Base-by-base conservation (phyloP, 2,888 invertebrate species). In the Dasysyrphus albostriatus region DNA sequence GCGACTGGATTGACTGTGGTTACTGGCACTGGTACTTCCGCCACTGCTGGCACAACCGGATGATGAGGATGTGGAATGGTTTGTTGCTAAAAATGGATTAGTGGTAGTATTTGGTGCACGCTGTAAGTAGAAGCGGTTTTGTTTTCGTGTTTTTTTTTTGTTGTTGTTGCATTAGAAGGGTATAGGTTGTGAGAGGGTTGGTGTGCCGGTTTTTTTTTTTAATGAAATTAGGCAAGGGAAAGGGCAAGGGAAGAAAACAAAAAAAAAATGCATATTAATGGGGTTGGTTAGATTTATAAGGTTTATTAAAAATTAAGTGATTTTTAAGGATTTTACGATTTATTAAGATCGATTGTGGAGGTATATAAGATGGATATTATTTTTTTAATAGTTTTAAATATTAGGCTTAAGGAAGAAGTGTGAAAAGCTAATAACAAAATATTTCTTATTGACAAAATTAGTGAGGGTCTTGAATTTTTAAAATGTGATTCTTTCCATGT, bases 1-100 rank as follows among this genome's bases (percentile, higher is more conserved):
- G 61, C 83, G 77, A 34, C 78, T 79, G 78, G 78, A 87, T 75
- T 85, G 75, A 49, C 72, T 82, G 76, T 85, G 82, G 83, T 82
- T 88, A 89, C 56, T 89, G 88, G 56, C 79, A 80, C 77, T 88
- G 83, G 56, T 84, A 75, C 54, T 77, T 88, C 79, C 78, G 75
- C 65, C 69, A 88, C 89, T 82, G 88, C 88, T 88, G 75, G 77
- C 83, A 80, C 87, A 88, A 44, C 88, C 88, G 39, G 89, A 76
- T 79, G 89, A 78, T 88, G 90, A 88, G 72, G 91, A 54, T 88
- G 89, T 88, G 89, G 89, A 83, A 88, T 90, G 88, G 88, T 90
- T 90, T 90, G 90, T 90, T 90, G 91, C 92, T 93, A 92, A 88
- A 91, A 93, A 92, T 90, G 92, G 92, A 92, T 93, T 92, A 92